A percentile compares a stretch with the other conserved stretches of the same genome.
These are phyloP conservation scores for Monodelphis domestica DNA, from an alignment of 2,797 vertebrate species.

Conservation along the genomic window DNA sequence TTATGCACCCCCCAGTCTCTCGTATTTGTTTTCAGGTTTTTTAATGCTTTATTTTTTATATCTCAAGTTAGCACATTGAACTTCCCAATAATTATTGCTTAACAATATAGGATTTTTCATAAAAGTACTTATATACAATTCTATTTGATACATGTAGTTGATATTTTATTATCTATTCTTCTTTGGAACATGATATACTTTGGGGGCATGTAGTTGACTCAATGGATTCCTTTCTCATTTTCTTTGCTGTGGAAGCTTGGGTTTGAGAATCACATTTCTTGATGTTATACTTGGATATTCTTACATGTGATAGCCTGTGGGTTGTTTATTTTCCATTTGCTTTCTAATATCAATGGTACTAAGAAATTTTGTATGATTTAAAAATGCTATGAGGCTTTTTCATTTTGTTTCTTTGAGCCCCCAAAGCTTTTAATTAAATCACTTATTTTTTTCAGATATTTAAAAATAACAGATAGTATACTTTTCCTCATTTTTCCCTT, in stretches of 20 bases:
- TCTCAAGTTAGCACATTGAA: not conserved
- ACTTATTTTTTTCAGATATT: not conserved
- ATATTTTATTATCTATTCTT: not conserved
- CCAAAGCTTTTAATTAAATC: not conserved
- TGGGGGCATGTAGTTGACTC: too few relatives aligned
- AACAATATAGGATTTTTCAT: not conserved
- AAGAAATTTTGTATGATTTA: not conserved
- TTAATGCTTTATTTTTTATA: not conserved
- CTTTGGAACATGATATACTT: not conserved
- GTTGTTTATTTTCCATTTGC: not conserved
- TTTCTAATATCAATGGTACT: not conserved
- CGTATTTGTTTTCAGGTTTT: not conserved
- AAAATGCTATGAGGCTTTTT: not conserved
- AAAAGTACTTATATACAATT: not conserved
- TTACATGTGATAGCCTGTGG: not conserved
- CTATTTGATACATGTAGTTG: not conserved
- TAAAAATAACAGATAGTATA: not conserved
- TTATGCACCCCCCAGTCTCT: not conserved
- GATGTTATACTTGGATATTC: too few relatives aligned
- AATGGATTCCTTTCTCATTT: not conserved
- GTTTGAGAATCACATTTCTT: too few relatives aligned
- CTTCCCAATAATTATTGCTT: not conserved
- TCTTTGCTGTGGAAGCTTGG: too few relatives aligned
- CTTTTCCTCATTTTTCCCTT: not conserved
- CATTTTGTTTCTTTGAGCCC: not conserved